These are phyloP conservation scores for Pungitius pungitius DNA, from an alignment of 2,113 vertebrate genomes.

Conservation along the genomic window DNA sequence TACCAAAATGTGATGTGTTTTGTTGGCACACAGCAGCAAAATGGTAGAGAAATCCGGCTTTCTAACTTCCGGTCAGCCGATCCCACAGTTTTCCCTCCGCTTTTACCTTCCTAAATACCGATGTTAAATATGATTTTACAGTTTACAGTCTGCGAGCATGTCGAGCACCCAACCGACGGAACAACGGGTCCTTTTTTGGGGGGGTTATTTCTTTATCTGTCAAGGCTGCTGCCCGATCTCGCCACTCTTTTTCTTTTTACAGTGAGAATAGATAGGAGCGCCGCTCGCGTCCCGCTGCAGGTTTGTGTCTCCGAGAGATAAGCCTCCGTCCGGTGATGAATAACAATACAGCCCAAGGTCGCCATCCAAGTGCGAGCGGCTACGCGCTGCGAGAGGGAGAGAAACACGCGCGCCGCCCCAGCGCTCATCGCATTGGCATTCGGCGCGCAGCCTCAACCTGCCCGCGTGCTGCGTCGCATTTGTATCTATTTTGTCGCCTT, in stretches of 20 bases:
- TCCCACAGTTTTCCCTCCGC: not conserved
- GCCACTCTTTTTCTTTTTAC: constrained; percentile 34
- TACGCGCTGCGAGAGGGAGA: constrained; percentile 9
- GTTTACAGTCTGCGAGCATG: not conserved
- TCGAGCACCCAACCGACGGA: constrained; percentile 18
- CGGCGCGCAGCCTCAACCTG: constrained; percentile 14
- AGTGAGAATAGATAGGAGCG: constrained; percentile 50
- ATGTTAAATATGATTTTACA: not conserved
- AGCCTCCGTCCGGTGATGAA: constrained; percentile 68
- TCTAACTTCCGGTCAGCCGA: no score
- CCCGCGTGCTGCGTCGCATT: not conserved
- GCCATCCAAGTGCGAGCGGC: constrained; percentile 28
- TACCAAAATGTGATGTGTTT: not conserved
- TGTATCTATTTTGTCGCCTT: constrained; percentile 3
- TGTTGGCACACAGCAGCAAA: not conserved
- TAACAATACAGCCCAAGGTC: constrained; percentile 76
- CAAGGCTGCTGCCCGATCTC: constrained; percentile 42
- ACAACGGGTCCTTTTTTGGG: constrained; percentile 30
- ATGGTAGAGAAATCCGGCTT: not conserved
- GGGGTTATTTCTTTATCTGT: not conserved
- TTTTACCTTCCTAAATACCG: not conserved
- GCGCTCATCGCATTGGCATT: constrained; percentile 33
- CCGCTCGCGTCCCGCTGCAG: constrained; percentile 41
- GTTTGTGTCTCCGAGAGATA: constrained; percentile 65
- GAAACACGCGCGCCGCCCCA: constrained; percentile 11